Conservation (phyloP, 35 echinoderm and acorn worm species). For the Lytechinus variegatus region DNA sequence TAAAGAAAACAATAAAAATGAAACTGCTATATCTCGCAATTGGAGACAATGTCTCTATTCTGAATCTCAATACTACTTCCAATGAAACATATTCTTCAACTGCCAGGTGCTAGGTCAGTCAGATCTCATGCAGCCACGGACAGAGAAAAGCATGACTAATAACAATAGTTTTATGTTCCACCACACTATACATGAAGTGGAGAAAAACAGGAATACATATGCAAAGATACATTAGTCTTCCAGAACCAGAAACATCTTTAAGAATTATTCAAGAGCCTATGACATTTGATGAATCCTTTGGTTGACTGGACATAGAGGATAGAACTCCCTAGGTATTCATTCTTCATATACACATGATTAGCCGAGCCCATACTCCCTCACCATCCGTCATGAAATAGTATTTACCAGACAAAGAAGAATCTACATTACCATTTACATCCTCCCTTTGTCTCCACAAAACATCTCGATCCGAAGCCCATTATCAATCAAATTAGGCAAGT, state of each 20-base stretch:
- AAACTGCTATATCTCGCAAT: too few relatives aligned
- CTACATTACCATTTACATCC: conserved; percentile 9
- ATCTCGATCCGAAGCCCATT: neutral
- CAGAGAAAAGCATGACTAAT: neutral
- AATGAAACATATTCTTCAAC: too few relatives aligned
- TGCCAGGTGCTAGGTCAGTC: too few relatives aligned
- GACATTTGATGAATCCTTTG: neutral
- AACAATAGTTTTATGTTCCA: neutral
- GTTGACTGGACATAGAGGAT: neutral
- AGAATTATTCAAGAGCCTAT: neutral
- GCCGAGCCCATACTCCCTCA: neutral
- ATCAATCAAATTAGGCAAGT: neutral
- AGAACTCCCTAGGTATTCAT: conserved; percentile 3
- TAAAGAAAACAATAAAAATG: too few relatives aligned
- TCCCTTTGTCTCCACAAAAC: neutral
- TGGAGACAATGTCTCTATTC: too few relatives aligned
- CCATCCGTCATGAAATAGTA: neutral
- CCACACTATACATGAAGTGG: neutral
- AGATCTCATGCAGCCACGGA: too few relatives aligned
- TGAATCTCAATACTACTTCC: too few relatives aligned
- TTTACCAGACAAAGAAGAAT: neutral
- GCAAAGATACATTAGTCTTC: neutral
- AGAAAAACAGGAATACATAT: neutral
- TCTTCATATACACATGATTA: neutral
- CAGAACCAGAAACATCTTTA: neutral